Percentiles rank a stretch among this genome's conserved stretches.
phyloP scores from a whole-genome alignment of 2,113 vertebrate species.

The Paracanthobrama guichenoti region DNA sequence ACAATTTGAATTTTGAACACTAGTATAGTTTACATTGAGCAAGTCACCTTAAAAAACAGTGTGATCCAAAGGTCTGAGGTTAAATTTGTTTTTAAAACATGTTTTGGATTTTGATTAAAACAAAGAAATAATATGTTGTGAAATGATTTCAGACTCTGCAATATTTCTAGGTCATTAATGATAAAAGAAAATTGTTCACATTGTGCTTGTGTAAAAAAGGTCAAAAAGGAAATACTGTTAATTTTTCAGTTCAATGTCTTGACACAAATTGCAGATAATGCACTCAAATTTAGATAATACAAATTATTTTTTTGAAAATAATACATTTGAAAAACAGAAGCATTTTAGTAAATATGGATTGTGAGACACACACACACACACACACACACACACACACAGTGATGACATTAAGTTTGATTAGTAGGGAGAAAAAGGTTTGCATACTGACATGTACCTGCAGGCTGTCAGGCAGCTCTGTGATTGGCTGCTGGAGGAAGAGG shows the following conservation, averaged over 20 bases:
- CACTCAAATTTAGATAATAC: background rate
- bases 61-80: background rate
- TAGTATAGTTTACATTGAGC: background rate
- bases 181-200: background rate
- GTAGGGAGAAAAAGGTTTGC: conserved; percentile 49
- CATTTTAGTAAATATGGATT: too few species aligned
- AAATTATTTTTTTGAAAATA: too few species aligned
- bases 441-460: conserved; percentile 89
- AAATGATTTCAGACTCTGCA: background rate
- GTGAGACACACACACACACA: too few species aligned
- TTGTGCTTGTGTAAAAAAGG: too few species aligned
- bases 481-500: conserved; percentile 95
- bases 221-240: background rate
- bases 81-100: background rate
- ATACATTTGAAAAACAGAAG: too few species aligned
- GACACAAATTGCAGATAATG: background rate
- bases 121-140: background rate
- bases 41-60: background rate
- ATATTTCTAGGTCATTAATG: background rate
- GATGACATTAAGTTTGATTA: conserved; percentile 39
- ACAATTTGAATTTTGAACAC: background rate
- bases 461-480: conserved; percentile 94
- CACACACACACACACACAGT: background rate
- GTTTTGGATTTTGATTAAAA: background rate
- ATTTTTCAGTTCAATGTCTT: background rate